phyloP scores from a whole-genome alignment of 1,140 invertebrate genomes.

The Catajapyx aquilonaris region DNA sequence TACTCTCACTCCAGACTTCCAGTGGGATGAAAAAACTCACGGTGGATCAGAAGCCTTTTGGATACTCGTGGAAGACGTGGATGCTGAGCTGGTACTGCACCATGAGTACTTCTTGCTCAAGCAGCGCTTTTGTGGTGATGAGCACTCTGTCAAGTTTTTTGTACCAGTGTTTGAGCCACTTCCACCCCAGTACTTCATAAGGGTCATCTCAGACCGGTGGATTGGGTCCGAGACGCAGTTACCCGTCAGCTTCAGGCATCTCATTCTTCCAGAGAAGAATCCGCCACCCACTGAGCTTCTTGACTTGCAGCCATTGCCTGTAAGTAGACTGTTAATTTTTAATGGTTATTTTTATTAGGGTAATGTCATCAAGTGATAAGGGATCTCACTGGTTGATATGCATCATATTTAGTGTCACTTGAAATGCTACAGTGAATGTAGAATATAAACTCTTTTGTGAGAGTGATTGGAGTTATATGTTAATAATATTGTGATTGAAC shows the following conservation, averaged over 20 bases:
- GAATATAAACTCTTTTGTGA: no score
- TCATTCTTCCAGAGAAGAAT: conserved; percentile 96
- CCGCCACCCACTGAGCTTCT: conserved; percentile 90
- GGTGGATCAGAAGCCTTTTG: conserved; percentile 94
- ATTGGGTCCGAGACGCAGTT: conserved; percentile 87
- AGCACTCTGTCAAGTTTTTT: conserved; percentile 94
- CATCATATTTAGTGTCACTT: no score
- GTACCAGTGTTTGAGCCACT: conserved; percentile 96
- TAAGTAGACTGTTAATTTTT: no score
- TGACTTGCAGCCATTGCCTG: conserved; percentile 91
- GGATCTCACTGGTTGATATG: no score
- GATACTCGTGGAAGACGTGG: conserved; percentile 97
- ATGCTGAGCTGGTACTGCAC: conserved; percentile 87
- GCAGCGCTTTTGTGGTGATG: conserved; percentile 80
- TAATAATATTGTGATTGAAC: no score
- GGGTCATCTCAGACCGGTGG: conserved; percentile 39
- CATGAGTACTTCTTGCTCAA: conserved; percentile 96
- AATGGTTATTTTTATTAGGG: no score
- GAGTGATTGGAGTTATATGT: no score
- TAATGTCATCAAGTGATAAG: background rate
- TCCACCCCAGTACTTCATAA: conserved; percentile 92
- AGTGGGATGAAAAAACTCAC: conserved; percentile 97
- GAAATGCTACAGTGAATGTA: no score
- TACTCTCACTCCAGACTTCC: conserved; percentile 97
- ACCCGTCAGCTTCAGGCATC: conserved; percentile 91